A percentile compares a stretch with the other conserved stretches of the same genome.
phyloP scores from a whole-genome alignment of 2,113 vertebrate genomes.

The Fulmarus glacialis region DNA sequence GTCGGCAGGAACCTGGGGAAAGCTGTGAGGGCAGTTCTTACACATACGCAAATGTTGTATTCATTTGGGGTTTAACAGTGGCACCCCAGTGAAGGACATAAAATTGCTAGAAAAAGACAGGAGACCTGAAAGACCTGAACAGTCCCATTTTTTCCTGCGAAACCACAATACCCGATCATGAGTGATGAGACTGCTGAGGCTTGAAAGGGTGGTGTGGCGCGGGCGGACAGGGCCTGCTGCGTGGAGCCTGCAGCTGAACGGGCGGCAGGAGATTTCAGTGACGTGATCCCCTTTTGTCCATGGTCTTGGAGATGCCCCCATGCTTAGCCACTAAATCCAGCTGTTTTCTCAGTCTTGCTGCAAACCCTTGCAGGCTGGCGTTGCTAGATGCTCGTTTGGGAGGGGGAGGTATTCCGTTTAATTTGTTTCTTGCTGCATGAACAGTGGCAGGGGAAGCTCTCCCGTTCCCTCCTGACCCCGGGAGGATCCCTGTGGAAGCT shows the following conservation, averaged over 20 bases:
- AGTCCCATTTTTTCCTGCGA: neutral
- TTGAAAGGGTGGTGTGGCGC: neutral
- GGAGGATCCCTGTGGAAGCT: neutral
- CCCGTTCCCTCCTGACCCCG: neutral
- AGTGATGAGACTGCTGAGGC: neutral
- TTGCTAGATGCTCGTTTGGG: neutral
- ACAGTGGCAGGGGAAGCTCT: neutral
- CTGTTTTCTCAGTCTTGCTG: neutral
- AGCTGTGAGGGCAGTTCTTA: neutral
- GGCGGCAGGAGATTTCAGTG: neutral
- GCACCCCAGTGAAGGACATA: neutral
- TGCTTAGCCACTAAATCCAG: neutral
- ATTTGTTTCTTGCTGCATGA: rapidly evolving
- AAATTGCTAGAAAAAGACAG: neutral
- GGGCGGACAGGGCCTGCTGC: neutral
- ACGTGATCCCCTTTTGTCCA: rapidly evolving
- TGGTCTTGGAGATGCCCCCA: neutral
- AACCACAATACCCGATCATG: neutral
- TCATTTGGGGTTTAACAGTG: neutral
- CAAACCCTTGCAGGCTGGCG: neutral
- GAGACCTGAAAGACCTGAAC: neutral
- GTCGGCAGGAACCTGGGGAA: neutral
- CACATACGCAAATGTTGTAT: rapidly evolving
- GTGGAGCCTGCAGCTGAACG: neutral
- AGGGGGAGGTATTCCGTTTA: neutral